Base-by-base conservation (phyloP, 2,888 invertebrate species). In the Dichetophora obliterata region DNA sequence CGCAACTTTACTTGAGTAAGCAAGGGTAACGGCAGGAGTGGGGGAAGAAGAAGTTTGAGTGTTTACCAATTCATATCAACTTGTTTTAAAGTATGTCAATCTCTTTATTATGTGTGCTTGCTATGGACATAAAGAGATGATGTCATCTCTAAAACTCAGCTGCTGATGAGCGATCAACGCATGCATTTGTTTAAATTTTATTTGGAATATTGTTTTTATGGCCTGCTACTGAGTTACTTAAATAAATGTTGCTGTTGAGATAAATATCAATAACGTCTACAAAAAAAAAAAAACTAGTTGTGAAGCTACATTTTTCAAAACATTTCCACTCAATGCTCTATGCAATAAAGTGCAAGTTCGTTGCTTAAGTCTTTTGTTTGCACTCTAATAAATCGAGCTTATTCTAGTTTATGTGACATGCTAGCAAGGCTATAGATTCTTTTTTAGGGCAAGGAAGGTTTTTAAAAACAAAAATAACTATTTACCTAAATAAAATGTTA, bases 281-380 rank as follows among this genome's bases (percentile, higher is more conserved):
- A 43, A 43, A 43, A 43, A 43, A 43, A 14, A 6, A 43, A 11
- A 43, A 11, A 43, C 2, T 11, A 43, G 43, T 14, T 3, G 14
- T 6, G 0, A 43, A 43, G n/a, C n/a, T n/a, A n/a, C n/a, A 43
- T 2, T 3, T 43, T 43, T 43, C 2, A 43, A 43, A 43, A 43
- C 43, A 43, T 43, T 43, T 43, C 3, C 14, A 43, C 43, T 2
- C 43, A 43, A 11, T 11, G 14, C 1, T 43, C 11, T 2, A 43
- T 14, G 8, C 37, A 43, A 43, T 43, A 3, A 43, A 31, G n/a
- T 1, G n/a, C 27, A 27, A 27, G 69, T 69, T 69, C 50, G 69
- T 31, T 69, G 24, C 69, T 69, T 69, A 52, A 69, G 69, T 69
- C 69, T 54, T 69, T 54, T 54, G 69, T 68, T 48, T 54, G n/a